phyloP scores from a whole-genome alignment of 2,888 invertebrate genomes.

The Campoletis raptor region DNA sequence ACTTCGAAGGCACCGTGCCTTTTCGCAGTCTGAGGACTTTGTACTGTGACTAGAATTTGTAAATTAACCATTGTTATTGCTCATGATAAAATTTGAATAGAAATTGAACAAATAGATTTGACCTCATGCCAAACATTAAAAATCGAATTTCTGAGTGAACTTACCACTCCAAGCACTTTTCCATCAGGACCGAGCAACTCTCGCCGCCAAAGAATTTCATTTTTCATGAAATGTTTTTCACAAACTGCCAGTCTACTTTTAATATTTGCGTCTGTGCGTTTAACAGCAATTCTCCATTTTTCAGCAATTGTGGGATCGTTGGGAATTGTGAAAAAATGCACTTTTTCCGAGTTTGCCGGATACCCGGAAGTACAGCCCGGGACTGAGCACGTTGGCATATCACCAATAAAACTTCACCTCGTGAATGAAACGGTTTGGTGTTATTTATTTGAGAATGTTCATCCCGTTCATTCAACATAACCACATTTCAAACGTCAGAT shows the following conservation, averaged over 20 bases:
- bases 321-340: slow-evolving; percentile 47
- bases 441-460: no score
- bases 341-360: slow-evolving; percentile 30
- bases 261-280: not conserved
- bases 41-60: not conserved
- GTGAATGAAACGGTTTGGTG: no score
- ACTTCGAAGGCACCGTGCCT: slow-evolving; percentile 16
- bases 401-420: not conserved
- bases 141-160: not conserved
- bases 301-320: slow-evolving; percentile 26
- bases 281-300: slow-evolving; percentile 51
- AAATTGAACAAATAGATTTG: no score
- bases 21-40: not conserved
- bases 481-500: no score
- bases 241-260: not conserved
- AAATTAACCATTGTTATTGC: not conserved
- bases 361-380: slow-evolving; percentile 32
- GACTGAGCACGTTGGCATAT: slow-evolving; percentile 30
- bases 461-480: no score
- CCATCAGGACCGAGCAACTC: slow-evolving; percentile 42
- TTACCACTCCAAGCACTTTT: slow-evolving; percentile 44
- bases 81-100: no score
- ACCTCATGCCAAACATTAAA: not conserved
- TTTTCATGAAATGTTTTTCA: slow-evolving; percentile 20
- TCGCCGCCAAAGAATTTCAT: slow-evolving; percentile 30